Conservation (phyloP, 1,140 invertebrate species). For the Euura lappo region DNA sequence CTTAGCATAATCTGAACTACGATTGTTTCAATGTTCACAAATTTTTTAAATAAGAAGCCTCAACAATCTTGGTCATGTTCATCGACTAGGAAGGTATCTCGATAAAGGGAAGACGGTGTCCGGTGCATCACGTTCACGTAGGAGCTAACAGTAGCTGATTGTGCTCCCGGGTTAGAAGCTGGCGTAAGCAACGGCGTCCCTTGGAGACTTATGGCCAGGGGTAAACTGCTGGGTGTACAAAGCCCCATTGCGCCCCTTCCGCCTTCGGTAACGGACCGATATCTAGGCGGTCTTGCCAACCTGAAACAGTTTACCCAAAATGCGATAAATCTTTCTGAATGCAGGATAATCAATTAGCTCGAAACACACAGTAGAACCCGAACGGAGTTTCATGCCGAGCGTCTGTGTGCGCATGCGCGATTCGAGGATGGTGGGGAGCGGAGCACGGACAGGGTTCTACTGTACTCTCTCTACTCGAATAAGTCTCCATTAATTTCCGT, state of each 20-base stretch:
- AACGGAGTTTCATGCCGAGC: too few relatives aligned
- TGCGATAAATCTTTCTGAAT: conserved; percentile 10
- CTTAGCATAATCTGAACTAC: too few relatives aligned
- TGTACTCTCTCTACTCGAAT: too few relatives aligned
- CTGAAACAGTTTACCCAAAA: conserved; percentile 56
- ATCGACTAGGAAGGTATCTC: conserved; percentile 37
- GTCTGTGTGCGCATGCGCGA: too few relatives aligned
- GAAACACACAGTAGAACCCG: too few relatives aligned
- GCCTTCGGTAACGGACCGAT: conserved; percentile 68
- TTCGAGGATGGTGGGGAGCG: too few relatives aligned
- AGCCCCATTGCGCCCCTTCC: conserved; percentile 61
- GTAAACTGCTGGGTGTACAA: conserved; percentile 66
- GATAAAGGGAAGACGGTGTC: conserved; percentile 36
- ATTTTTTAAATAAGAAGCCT: too few relatives aligned
- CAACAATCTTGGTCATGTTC: conserved; percentile 24
- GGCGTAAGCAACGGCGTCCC: conserved; percentile 66
- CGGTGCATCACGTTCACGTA: conserved; percentile 38
- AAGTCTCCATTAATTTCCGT: too few relatives aligned
- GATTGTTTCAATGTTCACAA: too few relatives aligned
- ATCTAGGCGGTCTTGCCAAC: conserved; percentile 64
- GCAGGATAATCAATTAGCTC: too few relatives aligned
- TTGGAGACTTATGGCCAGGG: conserved; percentile 68
- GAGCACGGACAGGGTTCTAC: too few relatives aligned
- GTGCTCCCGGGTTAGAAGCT: conserved; percentile 35
- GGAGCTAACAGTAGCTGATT: conserved; percentile 42